Base-by-base conservation (phyloP, 1,140 invertebrate species). In the Zaprionus ghesquierei region DNA sequence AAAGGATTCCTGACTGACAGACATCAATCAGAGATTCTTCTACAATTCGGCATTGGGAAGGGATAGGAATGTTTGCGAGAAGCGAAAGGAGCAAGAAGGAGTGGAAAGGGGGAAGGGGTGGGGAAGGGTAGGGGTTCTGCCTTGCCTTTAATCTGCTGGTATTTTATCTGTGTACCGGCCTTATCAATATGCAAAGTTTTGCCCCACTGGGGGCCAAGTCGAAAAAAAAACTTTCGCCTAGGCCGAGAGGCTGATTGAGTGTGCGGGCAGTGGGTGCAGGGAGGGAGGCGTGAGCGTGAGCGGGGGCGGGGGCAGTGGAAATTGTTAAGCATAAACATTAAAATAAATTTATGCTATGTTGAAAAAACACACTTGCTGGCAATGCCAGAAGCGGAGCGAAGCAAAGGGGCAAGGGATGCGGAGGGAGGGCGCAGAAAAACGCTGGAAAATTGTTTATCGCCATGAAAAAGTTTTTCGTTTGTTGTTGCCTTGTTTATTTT, bases 251-350 rank as follows among this genome's bases (percentile, higher is more conserved):
- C 50, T 63, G 61, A 63, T 63, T 63, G 61, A 63, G 61, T 54
- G 22, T 41, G 53, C 53, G 51, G 27, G 15, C 25, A n/a, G 20
- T 13, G 22, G n/a, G 31, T n/a, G n/a, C n/a, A n/a, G n/a, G n/a
- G n/a, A n/a, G n/a, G 10, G 15, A 15, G 33, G 15, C 18, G 9
- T 6, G 4, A 2, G n/a, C 3, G 29, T 6, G 20, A 3, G 22
- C 1, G n/a, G 23, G 29, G 65, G 73, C 61, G 64, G 33, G 33
- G 27, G 69, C 81, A 85, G 53, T 74, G 62, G 29, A 81, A 84
- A 84, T 87, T 89, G 84, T 89, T 89, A 77, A 82, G 79, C 79
- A 84, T 77, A 89, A 78, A 80, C 84, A 87, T 87, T 87, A 87
- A 87, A 87, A 87, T 87, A 87, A 89, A 87, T 87, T 84, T 87